Evolutionary conservation across 2,797 vertebrate genomes (phyloP), one percentile per base, ranked within the genome.

Genomic region (Lacerta agilis): DNA sequence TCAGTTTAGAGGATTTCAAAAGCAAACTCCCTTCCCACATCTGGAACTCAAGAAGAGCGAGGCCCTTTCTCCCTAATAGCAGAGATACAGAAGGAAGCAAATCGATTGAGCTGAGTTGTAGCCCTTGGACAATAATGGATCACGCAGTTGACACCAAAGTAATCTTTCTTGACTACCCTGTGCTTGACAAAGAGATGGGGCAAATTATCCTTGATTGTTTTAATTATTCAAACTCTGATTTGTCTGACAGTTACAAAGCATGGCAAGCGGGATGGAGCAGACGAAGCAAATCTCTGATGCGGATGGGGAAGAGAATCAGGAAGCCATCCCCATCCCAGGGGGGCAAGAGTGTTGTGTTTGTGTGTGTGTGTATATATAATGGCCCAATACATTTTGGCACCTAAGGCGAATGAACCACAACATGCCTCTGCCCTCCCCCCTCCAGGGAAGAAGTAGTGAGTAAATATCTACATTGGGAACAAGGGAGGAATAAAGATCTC

Each of bases 161-260:
- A 41, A 81, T 87, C 69, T 82, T 82, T 82, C 86, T 75, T 25
- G 69, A 25, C 79, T 58, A 23, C 67, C 69, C 55, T 4, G 38
- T 2, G 69, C 79, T 75, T 75, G 69, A 75, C 79, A 69, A 66
- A 64, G 79, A 81, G 79, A 64, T 23, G 69, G 67, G 69, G 86
- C 86, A 81, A 81, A 87, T 75, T 43, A 75, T 75, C 86, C 79
- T 66, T 64, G 79, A 75, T 75, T 82, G 79, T 87, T 82, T 82
- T 82, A 73, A 81, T 87, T 87, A 87, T 75, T 87, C 86, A 81
- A 25, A 43, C 69, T 64, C 49, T 13, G 69, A 25, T 43, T 58
- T 27, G 17, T 9, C 71, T 82, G 86, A 81, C 86, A 87, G 86
- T 87, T 61, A 66, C 69, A 64, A 43, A 87, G 79, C 36, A 33